Conservation (phyloP, 2,888 invertebrate genomes). For the Oscheius sp. region DNA sequence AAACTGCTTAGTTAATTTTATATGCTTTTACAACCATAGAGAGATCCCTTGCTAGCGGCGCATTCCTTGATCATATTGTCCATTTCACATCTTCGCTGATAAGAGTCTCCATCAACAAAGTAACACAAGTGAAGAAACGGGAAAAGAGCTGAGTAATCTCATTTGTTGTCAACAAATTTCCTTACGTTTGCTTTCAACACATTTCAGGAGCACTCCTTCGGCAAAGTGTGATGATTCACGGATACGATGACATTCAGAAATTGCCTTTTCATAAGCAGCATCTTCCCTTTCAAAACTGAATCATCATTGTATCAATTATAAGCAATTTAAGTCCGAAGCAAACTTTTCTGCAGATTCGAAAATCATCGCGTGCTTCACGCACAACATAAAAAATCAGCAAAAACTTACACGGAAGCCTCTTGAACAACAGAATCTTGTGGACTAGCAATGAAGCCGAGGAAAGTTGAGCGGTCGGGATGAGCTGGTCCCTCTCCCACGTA, state of each 20-base stretch:
- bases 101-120: constrained; percentile 49
- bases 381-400: background rate
- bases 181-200: constrained; percentile 64
- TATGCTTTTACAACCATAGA: constrained; percentile 34
- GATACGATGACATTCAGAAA: constrained; percentile 61
- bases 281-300: constrained; percentile 58
- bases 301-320: background rate
- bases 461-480: constrained; percentile 40
- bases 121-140: constrained; percentile 63
- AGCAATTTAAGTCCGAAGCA: background rate
- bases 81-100: constrained; percentile 47
- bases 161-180: background rate
- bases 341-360: constrained; percentile 11
- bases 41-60: constrained; percentile 46
- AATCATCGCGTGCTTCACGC: constrained; percentile 34
- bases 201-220: constrained; percentile 63
- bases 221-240: constrained; percentile 47
- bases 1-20: constrained; percentile 7
- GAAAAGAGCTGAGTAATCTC: constrained; percentile 55
- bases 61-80: constrained; percentile 48
- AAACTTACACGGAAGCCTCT: constrained; percentile 15
- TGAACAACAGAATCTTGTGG: constrained; percentile 5
- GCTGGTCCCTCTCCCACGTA: constrained; percentile 38
- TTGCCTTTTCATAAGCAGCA: constrained; percentile 56
- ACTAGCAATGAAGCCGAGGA: constrained; percentile 44